A percentile compares a stretch with the other conserved stretches of the same genome.
phyloP scores from a whole-genome alignment of 2,113 vertebrate species.

The Crotalus helleri region DNA sequence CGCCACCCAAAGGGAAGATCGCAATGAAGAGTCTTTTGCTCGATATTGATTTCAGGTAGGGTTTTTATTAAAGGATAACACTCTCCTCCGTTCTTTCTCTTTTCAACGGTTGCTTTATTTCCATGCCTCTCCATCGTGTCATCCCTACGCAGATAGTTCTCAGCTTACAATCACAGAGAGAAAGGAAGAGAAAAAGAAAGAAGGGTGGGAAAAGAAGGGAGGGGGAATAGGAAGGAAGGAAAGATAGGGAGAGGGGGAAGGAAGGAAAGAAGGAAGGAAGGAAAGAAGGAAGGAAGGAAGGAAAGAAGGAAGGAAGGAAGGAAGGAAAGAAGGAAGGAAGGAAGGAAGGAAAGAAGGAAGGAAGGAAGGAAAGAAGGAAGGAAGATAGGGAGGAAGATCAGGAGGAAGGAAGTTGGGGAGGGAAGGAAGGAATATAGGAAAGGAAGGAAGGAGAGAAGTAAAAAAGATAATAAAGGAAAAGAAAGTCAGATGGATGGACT shows the following conservation, averaged over 20 bases:
- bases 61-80: conserved; percentile 36
- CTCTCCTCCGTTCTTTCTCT: background rate
- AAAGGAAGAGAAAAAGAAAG: too few species aligned
- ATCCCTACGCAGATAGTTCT: too few species aligned
- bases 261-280: too few species aligned
- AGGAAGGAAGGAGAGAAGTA: too few species aligned
- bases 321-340: too few species aligned
- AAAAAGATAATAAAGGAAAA: background rate
- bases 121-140: background rate
- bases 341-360: too few species aligned
- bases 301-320: too few species aligned
- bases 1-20: conserved; percentile 62
- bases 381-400: background rate
- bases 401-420: background rate
- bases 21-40: conserved; percentile 83
- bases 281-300: too few species aligned
- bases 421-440: background rate
- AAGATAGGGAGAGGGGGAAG: too few species aligned
- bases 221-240: too few species aligned
- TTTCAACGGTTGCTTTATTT: background rate
- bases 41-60: conserved; percentile 95
- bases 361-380: background rate
- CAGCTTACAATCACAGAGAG: background rate
- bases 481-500: background rate
- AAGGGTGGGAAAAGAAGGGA: too few species aligned